Base-by-base conservation (phyloP, 1,140 invertebrate species). In the Drosophila tsacasi region DNA sequence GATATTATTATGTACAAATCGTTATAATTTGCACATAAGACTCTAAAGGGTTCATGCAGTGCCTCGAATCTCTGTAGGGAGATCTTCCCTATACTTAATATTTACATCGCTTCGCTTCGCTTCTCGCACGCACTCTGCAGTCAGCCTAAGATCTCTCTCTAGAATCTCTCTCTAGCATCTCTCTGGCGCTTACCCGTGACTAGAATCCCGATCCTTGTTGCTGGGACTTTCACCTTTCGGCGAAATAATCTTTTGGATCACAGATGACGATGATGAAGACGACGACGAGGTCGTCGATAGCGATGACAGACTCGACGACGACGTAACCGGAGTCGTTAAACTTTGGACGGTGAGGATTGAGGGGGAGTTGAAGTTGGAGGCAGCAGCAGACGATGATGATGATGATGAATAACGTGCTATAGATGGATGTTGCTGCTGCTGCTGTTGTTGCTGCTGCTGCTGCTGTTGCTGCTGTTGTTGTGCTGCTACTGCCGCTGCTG, bases 181-280 rank as follows among this genome's bases (percentile, higher is more conserved):
- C 8, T 1, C 19, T 46, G 10, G 12, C 42, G 12, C 42, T 57
- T 94, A 97, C 97, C 96, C 97, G 93, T 97, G 97, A 92, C 95
- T 97, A 82, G 97, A 96, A 69, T 97, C 97, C 66, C 96, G 94
- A 91, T 97, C 97, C 76, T 96, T 94, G 73, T 93, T 94, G 76
- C 93, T 96, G 8, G 96, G 96, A 92, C 96, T 97, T 84, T 96
- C 96, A 57, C 95, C 95, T 75, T 96, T 94, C 9, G 96, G 96
- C 17, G 96, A 96, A 93, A 96, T 94, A 19, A 93, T 90, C 75
- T 86, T 72, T 92, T 93, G 77, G 63, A 93, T 93, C 85, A 83
- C 94, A 92, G 92, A 89, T 79, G 87, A 75, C 59, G 83, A 79
- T 46, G 60, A 46, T 59, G 82, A 52, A 47, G 75, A 74, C 39